phyloP scores from a whole-genome alignment of 2,888 invertebrate species.

The Hydrotaea cyrtoneurina region DNA sequence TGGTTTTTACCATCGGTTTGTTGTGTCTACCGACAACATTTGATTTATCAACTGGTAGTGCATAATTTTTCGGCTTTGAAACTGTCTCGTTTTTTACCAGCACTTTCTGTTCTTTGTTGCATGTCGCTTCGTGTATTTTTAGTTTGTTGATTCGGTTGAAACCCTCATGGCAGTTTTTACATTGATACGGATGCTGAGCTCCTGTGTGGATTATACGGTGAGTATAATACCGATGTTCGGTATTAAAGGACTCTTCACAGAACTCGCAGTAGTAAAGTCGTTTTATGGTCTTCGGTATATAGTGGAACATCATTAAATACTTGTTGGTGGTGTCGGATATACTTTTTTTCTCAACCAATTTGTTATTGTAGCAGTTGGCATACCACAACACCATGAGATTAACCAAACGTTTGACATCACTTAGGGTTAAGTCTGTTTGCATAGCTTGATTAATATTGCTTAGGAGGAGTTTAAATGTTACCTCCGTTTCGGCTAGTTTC shows the following conservation, averaged over 20 bases:
- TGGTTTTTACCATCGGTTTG: constrained; percentile 16
- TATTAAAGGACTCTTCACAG: constrained; percentile 68
- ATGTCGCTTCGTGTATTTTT: constrained; percentile 27
- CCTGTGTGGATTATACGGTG: constrained; percentile 68
- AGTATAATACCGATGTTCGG: constrained; percentile 65
- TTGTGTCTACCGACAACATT: constrained; percentile 33
- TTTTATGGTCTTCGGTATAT: constrained; percentile 69
- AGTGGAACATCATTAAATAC: constrained; percentile 70
- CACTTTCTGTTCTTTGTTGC: not conserved
- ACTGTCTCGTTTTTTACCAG: not conserved
- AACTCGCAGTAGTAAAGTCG: constrained; percentile 71
- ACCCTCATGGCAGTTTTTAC: constrained; percentile 35
- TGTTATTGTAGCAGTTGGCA: constrained; percentile 54
- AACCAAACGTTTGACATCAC: constrained; percentile 71
- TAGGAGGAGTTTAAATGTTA: constrained; percentile 57
- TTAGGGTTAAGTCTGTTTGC: constrained; percentile 26
- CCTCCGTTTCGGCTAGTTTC: constrained; percentile 34
- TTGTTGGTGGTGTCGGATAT: constrained; percentile 47
- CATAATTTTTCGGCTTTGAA: not conserved
- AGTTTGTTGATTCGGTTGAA: not conserved
- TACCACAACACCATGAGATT: constrained; percentile 73
- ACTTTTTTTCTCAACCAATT: constrained; percentile 67
- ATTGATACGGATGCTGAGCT: constrained; percentile 41
- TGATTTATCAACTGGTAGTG: not conserved
- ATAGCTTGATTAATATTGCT: constrained; percentile 59